These are phyloP conservation scores for Pollenia angustigena DNA, from an alignment of 2,888 invertebrate species.

Conservation along the genomic window DNA sequence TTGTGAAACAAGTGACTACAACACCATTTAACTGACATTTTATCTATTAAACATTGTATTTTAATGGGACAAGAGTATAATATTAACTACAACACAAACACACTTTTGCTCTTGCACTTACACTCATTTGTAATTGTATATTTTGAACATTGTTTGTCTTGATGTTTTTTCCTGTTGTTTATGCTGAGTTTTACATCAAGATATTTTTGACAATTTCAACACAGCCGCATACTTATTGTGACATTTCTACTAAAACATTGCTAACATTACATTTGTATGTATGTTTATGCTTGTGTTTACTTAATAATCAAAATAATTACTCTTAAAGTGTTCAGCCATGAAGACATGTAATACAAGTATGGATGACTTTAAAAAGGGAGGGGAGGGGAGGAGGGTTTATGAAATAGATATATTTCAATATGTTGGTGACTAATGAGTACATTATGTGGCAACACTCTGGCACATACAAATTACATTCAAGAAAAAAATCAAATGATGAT, in stretches of 20 bases:
- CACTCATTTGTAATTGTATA: constrained; percentile 26
- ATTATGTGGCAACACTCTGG: constrained; percentile 7
- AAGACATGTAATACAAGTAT: constrained; percentile 25
- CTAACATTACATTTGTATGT: not conserved
- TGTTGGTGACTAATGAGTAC: constrained; percentile 42
- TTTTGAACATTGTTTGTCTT: constrained; percentile 39
- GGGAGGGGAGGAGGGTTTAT: not conserved
- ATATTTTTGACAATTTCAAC: constrained; percentile 35
- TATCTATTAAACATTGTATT: constrained; percentile 68
- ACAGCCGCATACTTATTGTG: not conserved
- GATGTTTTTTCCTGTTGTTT: not conserved
- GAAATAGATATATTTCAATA: not conserved
- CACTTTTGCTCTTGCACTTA: not conserved
- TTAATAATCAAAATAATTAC: constrained; percentile 58
- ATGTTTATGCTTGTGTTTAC: constrained; percentile 8
- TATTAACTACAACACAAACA: constrained; percentile 30
- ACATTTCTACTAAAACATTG: not conserved
- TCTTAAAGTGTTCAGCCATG: constrained; percentile 39
- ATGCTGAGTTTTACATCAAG: constrained; percentile 19
- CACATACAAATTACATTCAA: not conserved
- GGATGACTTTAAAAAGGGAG: not conserved
- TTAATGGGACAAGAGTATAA: constrained; percentile 57
- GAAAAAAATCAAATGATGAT: constrained; percentile 27
- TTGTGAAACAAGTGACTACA: constrained; percentile 51
- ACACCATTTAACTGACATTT: constrained; percentile 54